Base-by-base conservation (phyloP, 2,797 vertebrate genomes). In the Xenopus petersii region DNA sequence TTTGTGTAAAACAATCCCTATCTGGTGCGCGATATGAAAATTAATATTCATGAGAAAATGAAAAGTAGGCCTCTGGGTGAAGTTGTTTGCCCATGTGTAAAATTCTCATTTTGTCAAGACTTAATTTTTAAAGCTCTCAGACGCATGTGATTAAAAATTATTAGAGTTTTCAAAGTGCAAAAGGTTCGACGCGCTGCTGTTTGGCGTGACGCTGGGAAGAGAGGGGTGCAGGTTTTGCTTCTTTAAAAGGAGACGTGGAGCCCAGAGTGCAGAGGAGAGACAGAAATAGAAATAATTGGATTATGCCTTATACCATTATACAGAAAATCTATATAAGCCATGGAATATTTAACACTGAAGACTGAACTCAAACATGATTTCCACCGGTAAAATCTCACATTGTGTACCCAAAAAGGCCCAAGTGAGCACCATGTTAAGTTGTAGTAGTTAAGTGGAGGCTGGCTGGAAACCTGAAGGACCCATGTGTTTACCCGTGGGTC, bases 81-180 rank as follows among this genome's bases (percentile, higher is more conserved):
- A 26, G 30, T 66, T 73, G 67, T 74, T 60, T 79, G 67, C 71
- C 77, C 77, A 79, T 70, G 77, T 79, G 77, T 70, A 74, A 79
- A 79, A 79, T 79, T 79, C 77, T 79, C 67, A 79, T 79, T 79
- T 74, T 79, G 71, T 70, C 69, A 70, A 74, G 77, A 74, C 71
- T 79, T 79, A 74, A 79, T 79, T 79, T 79, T 79, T 68, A 69
- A 21, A 56, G 30, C 64, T 73, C 73, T 65, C 51, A 64, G 73
- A 73, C 12, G 71, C 67, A 61, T 66, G 71, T 24, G 60, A 73
- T 74, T 79, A 79, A 79, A 79, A 73, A 74, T 70, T 70, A 73
- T 70, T 59, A 60, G 71, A 65, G 69, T 70, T 69, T 73, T 73
- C 3, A 73, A 71, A 73, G 75, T 68, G 75, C 55, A 79, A 77